phyloP scores from a whole-genome alignment of 2,888 invertebrate genomes.

The Erebia ligea region DNA sequence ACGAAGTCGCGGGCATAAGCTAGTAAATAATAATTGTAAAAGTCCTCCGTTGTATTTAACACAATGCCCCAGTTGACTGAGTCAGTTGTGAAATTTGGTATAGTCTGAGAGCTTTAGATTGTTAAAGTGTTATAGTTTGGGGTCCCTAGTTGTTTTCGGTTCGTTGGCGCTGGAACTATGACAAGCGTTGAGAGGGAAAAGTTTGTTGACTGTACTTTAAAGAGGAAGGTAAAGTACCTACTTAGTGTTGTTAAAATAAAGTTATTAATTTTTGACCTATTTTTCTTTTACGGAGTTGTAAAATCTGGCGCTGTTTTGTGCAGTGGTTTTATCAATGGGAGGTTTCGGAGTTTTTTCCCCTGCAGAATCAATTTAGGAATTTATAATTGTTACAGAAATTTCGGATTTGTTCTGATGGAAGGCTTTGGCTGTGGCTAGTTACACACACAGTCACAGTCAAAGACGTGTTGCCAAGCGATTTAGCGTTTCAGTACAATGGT shows the following conservation, averaged over 20 bases:
- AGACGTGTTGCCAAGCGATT: too few species aligned
- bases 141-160: conserved; percentile 19
- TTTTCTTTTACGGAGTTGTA: background rate
- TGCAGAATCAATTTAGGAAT: too few species aligned
- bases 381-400: too few species aligned
- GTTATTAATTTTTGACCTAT: background rate
- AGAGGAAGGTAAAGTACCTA: conserved; percentile 8
- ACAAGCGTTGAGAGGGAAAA: conserved; percentile 29
- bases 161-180: conserved; percentile 19
- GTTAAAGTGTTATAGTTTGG: conserved; percentile 23
- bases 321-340: too few species aligned
- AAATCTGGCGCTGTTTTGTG: background rate
- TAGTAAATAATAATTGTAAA: too few species aligned
- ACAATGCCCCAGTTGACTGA: conserved; percentile 9
- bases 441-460: too few species aligned
- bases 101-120: conserved; percentile 21
- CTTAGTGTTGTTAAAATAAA: conserved; percentile 5
- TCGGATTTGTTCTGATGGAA: too few species aligned
- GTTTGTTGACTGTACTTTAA: background rate
- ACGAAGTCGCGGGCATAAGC: too few species aligned
- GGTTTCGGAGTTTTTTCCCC: too few species aligned
- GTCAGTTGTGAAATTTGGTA: conserved; percentile 9
- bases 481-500: too few species aligned
- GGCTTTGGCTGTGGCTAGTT: too few species aligned
- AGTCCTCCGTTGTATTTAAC: background rate